Evolutionary conservation across 2,797 vertebrate genomes (phyloP).

Genomic region (Hirundo rustica): DNA sequence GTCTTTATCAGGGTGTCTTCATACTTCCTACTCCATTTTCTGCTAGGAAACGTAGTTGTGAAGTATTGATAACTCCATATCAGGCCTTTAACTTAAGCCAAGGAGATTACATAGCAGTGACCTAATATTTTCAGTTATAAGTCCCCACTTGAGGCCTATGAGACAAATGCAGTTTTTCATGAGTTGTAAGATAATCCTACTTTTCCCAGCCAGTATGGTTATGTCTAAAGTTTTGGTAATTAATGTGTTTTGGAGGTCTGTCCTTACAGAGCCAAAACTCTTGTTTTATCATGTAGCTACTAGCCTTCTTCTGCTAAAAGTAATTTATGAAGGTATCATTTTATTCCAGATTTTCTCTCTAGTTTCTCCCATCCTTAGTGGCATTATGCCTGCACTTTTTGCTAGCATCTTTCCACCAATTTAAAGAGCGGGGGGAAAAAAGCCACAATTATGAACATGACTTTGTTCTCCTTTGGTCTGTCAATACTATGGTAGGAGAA

Average conservation of each 20-base stretch:
- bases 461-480: not conserved
- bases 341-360: constrained; percentile 53
- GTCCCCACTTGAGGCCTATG: not conserved
- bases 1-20: not conserved
- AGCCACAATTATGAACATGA: not conserved
- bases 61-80: not conserved
- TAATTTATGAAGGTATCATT: constrained; percentile 39
- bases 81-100: not conserved
- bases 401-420: constrained; percentile 26
- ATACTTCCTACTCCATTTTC: not conserved
- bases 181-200: constrained; percentile 25
- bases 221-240: constrained; percentile 35
- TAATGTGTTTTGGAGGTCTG: constrained; percentile 37
- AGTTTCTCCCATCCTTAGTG: not conserved
- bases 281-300: constrained; percentile 45
- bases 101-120: not conserved
- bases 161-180: constrained; percentile 29
- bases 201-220: constrained; percentile 58
- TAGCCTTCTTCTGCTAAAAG: constrained; percentile 44
- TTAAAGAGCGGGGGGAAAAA: not conserved
- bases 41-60: not conserved
- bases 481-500: not conserved
- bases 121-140: not conserved
- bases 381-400: constrained; percentile 18
- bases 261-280: constrained; percentile 43